Base-by-base conservation (phyloP, 2,797 vertebrate species). In the Oreochromis mossambicus region DNA sequence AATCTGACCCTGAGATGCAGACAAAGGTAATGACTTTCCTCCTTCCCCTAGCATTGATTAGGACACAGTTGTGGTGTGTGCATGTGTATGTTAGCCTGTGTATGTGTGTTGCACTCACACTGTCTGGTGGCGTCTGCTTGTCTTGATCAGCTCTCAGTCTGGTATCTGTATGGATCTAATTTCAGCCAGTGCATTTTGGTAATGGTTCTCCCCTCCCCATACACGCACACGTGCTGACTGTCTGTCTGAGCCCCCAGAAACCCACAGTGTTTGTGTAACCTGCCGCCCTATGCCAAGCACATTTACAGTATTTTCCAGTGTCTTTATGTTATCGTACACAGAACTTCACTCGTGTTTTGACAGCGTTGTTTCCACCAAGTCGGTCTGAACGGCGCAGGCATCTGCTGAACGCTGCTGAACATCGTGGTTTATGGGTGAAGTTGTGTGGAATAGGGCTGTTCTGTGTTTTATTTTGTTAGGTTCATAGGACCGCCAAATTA, bases 61-160 rank as follows among this genome's bases (percentile, higher is more conserved):
- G 94, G 93, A 86, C 92, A 91, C 87, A 85, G 92, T 88, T 89
- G 89, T 82, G 85, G 84, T 78, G 88, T 80, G 92, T 78, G 87
- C 21, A 50, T 29, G 77, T 87, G 79, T 46, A 80, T 63, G 78
- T 79, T 75, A 26, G 11, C 12, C 26, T 51, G 36, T 77, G 36
- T 81, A 92, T 87, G 90, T 88, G 83, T 77, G 85, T 83, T 84
- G 86, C 86, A 75, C 88, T 86, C 86, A 9, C 89, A 81, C 90
- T 94, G 95, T 96, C 95, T 95, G 95, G 95, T 96, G 96, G 96
- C 96, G 96, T 96, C 96, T 95, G 94, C 93, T 95, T 96, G 96
- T 96, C 96, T 97, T 96, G 96, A 96, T 96, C 96, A 96, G 95
- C 95, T 95, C 95, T 94, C 94, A 95, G 96, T 97, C 96, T 97